Evolutionary conservation across 2,888 invertebrate species (phyloP).

Genomic region (Phaedon cochleariae): DNA sequence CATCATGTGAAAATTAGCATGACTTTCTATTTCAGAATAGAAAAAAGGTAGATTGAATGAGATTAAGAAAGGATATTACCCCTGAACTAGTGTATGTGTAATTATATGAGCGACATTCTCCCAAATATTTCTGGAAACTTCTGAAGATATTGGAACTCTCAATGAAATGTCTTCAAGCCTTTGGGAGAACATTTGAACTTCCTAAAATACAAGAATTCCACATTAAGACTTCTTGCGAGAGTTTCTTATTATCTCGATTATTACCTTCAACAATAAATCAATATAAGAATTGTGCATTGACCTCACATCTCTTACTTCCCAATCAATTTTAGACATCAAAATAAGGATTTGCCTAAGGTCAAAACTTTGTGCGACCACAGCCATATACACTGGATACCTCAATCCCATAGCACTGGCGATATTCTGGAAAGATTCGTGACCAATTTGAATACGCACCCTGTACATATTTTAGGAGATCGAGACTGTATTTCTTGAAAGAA

Average conservation of each 20-base stretch:
- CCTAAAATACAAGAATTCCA: conserved; percentile 58
- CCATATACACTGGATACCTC: conserved; percentile 86
- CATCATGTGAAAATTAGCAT: conserved; percentile 66
- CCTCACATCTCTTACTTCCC: conserved; percentile 95
- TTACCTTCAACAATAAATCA: conserved; percentile 75
- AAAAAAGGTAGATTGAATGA: background rate
- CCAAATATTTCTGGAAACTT: conserved; percentile 81
- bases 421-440: conserved; percentile 62
- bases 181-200: conserved; percentile 80
- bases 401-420: conserved; percentile 77
- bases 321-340: conserved; percentile 92
- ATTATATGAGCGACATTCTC: conserved; percentile 86
- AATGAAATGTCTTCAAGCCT: conserved; percentile 77
- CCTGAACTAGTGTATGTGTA: conserved; percentile 91
- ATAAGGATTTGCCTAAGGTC: conserved; percentile 79
- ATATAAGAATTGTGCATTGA: conserved; percentile 93
- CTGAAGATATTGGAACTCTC: conserved; percentile 75
- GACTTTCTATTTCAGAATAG: background rate
- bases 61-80: conserved; percentile 64
- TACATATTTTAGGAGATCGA: background rate
- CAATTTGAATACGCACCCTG: background rate
- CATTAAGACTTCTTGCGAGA: too few species aligned
- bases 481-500: too few species aligned
- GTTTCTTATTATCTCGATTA: too few species aligned
- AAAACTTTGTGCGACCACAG: conserved; percentile 81